A percentile compares a stretch with the other conserved stretches of the same genome.
Evolutionary conservation across 2,113 vertebrate species (phyloP).

Genomic region (Columba janthina): DNA sequence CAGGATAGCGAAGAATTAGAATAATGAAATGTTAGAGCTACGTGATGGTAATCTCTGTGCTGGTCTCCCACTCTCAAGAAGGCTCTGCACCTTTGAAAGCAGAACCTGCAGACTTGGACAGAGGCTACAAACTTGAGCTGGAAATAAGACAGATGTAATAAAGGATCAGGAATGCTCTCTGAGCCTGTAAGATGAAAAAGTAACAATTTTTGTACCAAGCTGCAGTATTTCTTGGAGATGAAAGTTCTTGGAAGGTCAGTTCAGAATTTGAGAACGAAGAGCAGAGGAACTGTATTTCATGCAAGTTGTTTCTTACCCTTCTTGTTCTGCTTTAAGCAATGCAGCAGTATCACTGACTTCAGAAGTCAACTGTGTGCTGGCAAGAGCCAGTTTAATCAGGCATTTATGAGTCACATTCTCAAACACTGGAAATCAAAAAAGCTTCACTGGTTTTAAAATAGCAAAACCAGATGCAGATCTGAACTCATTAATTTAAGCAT

Average conservation of each 20-base stretch:
- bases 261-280: background rate
- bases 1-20: background rate
- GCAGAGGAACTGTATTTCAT: background rate
- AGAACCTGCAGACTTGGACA: background rate
- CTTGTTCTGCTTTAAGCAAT: background rate
- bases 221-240: background rate
- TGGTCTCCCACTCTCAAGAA: background rate
- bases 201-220: background rate
- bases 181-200: background rate
- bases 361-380: background rate
- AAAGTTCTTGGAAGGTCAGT: background rate
- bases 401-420: background rate
- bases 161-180: background rate
- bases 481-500: background rate
- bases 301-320: background rate
- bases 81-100: background rate
- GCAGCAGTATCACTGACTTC: background rate
- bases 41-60: background rate
- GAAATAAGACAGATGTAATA: background rate
- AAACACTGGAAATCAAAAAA: background rate
- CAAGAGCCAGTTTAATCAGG: background rate
- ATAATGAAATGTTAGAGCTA: background rate
- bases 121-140: background rate
- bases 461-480: background rate
- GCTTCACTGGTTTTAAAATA: background rate